phyloP scores from a whole-genome alignment of 2,888 invertebrate genomes.

The Nomada ruficornis region DNA sequence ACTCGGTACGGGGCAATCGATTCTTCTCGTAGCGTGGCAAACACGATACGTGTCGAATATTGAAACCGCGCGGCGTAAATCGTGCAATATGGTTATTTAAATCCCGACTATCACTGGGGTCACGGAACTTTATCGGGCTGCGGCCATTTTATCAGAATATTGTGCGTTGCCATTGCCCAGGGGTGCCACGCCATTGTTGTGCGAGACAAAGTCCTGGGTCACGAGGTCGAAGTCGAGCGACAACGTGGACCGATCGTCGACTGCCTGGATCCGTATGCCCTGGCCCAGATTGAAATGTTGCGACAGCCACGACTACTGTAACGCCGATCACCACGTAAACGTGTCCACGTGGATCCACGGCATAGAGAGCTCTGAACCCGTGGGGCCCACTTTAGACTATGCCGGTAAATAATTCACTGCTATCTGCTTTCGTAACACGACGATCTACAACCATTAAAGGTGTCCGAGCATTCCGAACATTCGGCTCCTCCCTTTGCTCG shows the following conservation, averaged over 20 bases:
- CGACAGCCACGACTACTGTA: conserved; percentile 77
- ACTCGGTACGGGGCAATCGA: not conserved
- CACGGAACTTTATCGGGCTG: conserved; percentile 70
- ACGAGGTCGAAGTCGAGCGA: conserved; percentile 65
- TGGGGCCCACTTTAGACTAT: conserved; percentile 26
- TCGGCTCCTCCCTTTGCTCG: not conserved
- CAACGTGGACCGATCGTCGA: conserved; percentile 50
- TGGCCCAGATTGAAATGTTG: conserved; percentile 77
- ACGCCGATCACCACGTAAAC: conserved; percentile 67
- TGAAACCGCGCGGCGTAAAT: conserved; percentile 47
- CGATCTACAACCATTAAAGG: conserved; percentile 7
- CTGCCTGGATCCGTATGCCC: conserved; percentile 64
- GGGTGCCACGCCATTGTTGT: conserved; percentile 75
- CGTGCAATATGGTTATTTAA: conserved; percentile 54
- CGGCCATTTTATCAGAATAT: conserved; percentile 47
- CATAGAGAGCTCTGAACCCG: conserved; percentile 9
- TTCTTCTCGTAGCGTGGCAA: not conserved
- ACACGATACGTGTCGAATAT: conserved; percentile 26
- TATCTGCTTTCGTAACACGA: conserved; percentile 8
- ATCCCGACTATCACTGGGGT: conserved; percentile 60
- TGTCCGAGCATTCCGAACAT: not conserved
- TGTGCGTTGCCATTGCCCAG: conserved; percentile 61
- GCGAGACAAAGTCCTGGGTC: conserved; percentile 77
- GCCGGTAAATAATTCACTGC: conserved; percentile 31
- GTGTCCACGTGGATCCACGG: conserved; percentile 55